Evolutionary conservation across 2,888 invertebrate genomes (phyloP).

Genomic region (Dryobotodes eremita): DNA sequence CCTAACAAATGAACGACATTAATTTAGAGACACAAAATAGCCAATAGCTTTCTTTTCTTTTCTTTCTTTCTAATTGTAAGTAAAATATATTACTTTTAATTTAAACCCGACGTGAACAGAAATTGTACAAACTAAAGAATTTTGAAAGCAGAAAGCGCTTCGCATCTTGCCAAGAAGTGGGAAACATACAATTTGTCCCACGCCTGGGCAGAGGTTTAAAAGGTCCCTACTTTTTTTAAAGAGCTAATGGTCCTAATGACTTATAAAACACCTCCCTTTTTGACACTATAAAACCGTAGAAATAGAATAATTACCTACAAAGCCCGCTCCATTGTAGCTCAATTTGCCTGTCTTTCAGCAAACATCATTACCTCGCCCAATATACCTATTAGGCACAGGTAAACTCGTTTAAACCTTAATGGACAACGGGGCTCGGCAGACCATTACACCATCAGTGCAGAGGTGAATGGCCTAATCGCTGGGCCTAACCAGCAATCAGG

Average conservation of each 20-base stretch:
- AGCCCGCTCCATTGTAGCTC: not conserved
- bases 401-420: constrained; percentile 50
- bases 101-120: not conserved
- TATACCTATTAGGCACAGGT: constrained; percentile 43
- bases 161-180: not conserved
- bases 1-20: no score
- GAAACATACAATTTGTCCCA: not conserved
- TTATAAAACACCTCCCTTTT: not conserved
- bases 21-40: no score
- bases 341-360: constrained; percentile 25
- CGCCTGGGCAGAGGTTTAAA: not conserved
- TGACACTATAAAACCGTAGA: not conserved
- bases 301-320: constrained; percentile 12
- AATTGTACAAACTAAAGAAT: not conserved
- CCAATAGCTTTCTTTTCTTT: no score
- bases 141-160: not conserved
- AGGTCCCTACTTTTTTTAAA: not conserved
- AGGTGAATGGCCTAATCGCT: constrained; percentile 51
- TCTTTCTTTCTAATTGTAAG: no score
- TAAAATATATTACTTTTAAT: not conserved
- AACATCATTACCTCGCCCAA: constrained; percentile 47
- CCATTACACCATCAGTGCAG: constrained; percentile 43
- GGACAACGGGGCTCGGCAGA: constrained; percentile 15
- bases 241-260: not conserved
- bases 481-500: constrained; percentile 26